These are phyloP conservation scores for Bolborhynchus lineola DNA, from an alignment of 2,113 vertebrate genomes.

Conservation along the genomic window DNA sequence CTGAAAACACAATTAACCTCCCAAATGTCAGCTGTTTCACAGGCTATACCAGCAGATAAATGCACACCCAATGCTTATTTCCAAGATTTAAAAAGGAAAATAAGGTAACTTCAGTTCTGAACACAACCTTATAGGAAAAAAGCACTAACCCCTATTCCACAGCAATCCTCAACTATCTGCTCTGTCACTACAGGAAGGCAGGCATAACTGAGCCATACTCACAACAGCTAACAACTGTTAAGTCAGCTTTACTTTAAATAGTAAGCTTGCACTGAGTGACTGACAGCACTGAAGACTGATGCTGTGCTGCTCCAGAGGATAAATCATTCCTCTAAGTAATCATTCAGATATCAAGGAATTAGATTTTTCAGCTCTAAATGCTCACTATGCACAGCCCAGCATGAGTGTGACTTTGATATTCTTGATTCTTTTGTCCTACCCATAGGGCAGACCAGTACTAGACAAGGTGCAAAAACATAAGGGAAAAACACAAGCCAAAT, in stretches of 20 bases:
- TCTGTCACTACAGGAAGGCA: neutral
- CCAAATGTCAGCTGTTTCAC: neutral
- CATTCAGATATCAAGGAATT: neutral
- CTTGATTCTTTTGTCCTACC: neutral
- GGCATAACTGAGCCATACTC: neutral
- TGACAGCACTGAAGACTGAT: neutral
- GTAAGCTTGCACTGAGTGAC: neutral
- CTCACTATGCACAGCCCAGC: neutral
- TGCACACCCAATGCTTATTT: rapidly evolving
- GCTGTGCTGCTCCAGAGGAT: neutral
- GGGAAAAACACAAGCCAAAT: neutral
- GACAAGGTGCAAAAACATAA: rapidly evolving
- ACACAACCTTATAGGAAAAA: neutral
- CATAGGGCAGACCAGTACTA: neutral
- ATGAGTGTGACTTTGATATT: neutral
- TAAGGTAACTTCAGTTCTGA: neutral
- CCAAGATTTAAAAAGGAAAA: neutral
- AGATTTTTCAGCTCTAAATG: neutral
- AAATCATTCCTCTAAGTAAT: neutral
- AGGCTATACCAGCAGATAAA: neutral
- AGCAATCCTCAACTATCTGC: neutral
- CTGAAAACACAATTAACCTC: neutral
- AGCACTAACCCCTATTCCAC: neutral
- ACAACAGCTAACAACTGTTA: neutral
- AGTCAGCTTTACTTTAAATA: neutral